Conservation (phyloP, 2,888 invertebrate species). For the Esperia sulphurella region DNA sequence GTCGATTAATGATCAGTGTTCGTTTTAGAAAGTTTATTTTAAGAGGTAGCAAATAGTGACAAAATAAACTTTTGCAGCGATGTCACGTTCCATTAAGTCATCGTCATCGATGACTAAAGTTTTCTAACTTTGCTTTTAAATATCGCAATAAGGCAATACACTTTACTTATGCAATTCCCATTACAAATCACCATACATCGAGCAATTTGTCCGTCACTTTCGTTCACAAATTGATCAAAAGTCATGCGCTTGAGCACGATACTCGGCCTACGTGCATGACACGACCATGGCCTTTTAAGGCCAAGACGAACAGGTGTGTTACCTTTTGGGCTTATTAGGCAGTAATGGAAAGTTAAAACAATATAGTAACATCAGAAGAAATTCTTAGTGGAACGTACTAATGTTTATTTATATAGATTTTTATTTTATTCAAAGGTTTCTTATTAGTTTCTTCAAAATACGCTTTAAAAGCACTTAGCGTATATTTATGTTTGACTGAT, state of each 20-base stretch:
- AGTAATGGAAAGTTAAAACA: neutral
- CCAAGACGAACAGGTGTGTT: slow-evolving; percentile 8
- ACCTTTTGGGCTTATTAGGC: neutral
- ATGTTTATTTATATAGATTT: no score
- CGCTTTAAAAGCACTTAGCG: no score
- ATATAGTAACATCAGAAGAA: no score
- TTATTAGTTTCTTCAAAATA: no score
- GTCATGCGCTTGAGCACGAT: slow-evolving; percentile 24
- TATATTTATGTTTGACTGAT: no score
- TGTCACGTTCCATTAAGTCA: slow-evolving; percentile 18
- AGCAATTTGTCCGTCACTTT: slow-evolving; percentile 37
- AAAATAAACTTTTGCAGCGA: slow-evolving; percentile 1
- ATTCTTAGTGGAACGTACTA: no score
- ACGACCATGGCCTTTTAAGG: slow-evolving; percentile 36
- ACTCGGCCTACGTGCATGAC: slow-evolving; percentile 16
- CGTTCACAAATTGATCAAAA: slow-evolving; percentile 22
- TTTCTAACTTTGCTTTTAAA: neutral
- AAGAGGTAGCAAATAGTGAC: neutral
- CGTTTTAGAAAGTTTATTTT: slow-evolving; percentile 3
- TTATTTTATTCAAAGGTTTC: no score
- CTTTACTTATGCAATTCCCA: slow-evolving; percentile 19
- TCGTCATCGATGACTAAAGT: slow-evolving; percentile 15
- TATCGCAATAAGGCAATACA: slow-evolving; percentile 12
- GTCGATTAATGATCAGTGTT: slow-evolving; percentile 6
- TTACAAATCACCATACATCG: slow-evolving; percentile 22